These are phyloP conservation scores for Kryphioiulus occultus DNA, from an alignment of 2,888 invertebrate species.

Conservation along the genomic window DNA sequence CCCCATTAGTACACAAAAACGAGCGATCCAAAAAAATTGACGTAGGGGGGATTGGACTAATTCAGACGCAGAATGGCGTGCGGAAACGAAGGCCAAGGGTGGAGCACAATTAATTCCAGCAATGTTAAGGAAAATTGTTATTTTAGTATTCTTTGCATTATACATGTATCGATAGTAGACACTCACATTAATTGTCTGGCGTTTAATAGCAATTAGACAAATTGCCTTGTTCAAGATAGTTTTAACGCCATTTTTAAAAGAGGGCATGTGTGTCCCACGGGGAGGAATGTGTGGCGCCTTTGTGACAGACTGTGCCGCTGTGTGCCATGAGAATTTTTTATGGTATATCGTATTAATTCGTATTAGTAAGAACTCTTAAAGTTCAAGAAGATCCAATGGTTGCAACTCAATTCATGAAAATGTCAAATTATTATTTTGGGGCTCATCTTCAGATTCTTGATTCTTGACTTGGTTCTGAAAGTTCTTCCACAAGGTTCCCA, in stretches of 20 bases:
- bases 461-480: no score
- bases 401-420: no score
- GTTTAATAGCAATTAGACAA: constrained; percentile 4
- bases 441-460: no score
- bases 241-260: background rate
- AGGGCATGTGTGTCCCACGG: background rate
- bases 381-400: background rate
- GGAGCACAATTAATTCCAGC: constrained; percentile 7
- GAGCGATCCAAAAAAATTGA: background rate
- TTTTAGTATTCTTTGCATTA: constrained; percentile 25
- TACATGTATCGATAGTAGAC: background rate
- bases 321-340: background rate
- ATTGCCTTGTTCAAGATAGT: background rate
- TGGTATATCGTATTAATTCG: background rate
- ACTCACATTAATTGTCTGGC: constrained; percentile 14
- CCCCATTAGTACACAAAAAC: constrained; percentile 2
- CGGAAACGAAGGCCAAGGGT: constrained; percentile 30
- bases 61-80: background rate
- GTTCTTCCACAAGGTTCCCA: no score
- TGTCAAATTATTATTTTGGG: no score
- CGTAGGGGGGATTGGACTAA: background rate
- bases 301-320: no score
- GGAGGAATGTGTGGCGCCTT: background rate
- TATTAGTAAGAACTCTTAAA: background rate
- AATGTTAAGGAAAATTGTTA: constrained; percentile 35